Evolutionary conservation across 2,888 invertebrate species (phyloP).

Genomic region (Chymomyza procnemis): DNA sequence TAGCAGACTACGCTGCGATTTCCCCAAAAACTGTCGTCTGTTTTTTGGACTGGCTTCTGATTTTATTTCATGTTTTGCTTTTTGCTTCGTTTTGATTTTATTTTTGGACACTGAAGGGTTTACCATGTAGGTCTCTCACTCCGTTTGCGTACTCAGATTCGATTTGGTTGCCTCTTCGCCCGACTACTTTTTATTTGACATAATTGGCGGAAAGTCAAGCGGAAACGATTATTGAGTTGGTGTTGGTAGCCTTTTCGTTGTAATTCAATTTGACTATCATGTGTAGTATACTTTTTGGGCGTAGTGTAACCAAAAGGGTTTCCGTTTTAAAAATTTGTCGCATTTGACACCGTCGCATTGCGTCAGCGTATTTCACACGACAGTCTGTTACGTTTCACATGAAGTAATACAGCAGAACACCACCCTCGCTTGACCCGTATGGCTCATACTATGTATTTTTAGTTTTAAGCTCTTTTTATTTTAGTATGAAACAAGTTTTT

Average conservation of each 20-base stretch:
- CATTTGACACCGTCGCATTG: not conserved
- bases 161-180: not conserved
- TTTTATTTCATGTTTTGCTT: conserved; percentile 13
- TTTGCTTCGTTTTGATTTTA: conserved; percentile 28
- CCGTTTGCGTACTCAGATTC: conserved; percentile 16
- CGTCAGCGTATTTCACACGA: conserved; percentile 1
- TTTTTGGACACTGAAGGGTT: conserved; percentile 35
- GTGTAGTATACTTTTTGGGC: conserved; percentile 2
- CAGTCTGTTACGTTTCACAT: not conserved
- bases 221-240: conserved; percentile 60
- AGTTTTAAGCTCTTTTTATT: not conserved
- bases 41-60: not conserved
- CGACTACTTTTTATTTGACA: conserved; percentile 45
- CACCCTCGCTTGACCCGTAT: not conserved
- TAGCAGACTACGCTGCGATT: not conserved
- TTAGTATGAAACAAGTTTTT: conserved; percentile 41
- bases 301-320: conserved; percentile 10
- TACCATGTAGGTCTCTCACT: conserved; percentile 37
- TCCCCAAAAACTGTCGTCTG: not conserved
- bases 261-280: conserved; percentile 61
- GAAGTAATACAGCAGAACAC: not conserved
- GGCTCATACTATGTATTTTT: not conserved
- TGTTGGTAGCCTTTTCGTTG: conserved; percentile 11
- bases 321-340: conserved; percentile 9
- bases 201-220: conserved; percentile 68